These are phyloP conservation scores for Oncopeltus fasciatus DNA, from an alignment of 1,140 invertebrate species.

Conservation along the genomic window DNA sequence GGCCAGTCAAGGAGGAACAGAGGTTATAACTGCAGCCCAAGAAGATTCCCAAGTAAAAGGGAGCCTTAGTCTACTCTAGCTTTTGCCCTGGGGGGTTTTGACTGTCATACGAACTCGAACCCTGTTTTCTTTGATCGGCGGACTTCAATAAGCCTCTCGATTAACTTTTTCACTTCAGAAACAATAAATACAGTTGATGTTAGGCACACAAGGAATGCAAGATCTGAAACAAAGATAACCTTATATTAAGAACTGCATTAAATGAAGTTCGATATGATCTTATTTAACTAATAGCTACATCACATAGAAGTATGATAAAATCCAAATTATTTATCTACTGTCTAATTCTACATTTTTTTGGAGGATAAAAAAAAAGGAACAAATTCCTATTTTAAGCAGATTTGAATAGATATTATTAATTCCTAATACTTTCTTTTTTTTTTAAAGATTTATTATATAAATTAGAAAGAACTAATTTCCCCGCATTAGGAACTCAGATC, in stretches of 20 bases:
- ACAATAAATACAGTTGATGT: constrained; percentile 92
- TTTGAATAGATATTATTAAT: too few relatives aligned
- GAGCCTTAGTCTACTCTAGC: constrained; percentile 23
- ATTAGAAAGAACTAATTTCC: too few relatives aligned
- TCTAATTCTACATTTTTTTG: not conserved
- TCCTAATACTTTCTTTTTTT: too few relatives aligned
- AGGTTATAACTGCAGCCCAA: constrained; percentile 1
- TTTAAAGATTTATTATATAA: too few relatives aligned
- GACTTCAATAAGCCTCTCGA: constrained; percentile 55
- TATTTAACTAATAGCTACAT: too few relatives aligned
- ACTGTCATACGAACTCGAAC: constrained; percentile 45
- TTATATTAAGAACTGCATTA: too few relatives aligned
- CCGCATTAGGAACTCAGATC: too few relatives aligned
- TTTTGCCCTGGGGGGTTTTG: constrained; percentile 32
- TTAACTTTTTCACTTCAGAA: constrained; percentile 87
- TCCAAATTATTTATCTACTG: not conserved
- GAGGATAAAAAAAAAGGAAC: too few relatives aligned
- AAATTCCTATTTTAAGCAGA: too few relatives aligned
- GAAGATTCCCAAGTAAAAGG: not conserved
- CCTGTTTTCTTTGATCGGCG: constrained; percentile 35
- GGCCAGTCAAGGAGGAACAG: not conserved
- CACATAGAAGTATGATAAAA: too few relatives aligned
- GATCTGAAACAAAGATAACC: constrained; percentile 52
- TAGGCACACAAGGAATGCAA: constrained; percentile 71
- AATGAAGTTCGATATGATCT: too few relatives aligned